These are phyloP conservation scores for Chouioia cunea DNA, from an alignment of 2,888 invertebrate species.

Conservation along the genomic window DNA sequence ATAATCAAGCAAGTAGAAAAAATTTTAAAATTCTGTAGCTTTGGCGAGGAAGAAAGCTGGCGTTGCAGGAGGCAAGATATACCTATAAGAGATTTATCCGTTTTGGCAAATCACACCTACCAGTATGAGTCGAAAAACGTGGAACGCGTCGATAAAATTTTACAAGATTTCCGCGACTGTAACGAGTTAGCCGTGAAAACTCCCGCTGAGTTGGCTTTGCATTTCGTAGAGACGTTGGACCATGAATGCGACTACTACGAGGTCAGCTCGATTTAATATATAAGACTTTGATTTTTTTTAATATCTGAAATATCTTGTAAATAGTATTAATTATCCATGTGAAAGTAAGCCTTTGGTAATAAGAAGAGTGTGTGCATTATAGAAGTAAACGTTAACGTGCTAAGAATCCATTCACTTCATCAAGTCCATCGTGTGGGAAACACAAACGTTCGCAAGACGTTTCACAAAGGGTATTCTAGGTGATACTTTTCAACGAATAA, in stretches of 20 bases:
- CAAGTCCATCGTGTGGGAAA: too few relatives aligned
- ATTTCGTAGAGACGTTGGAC: slow-evolving; percentile 2
- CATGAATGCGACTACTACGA: background rate
- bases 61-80: slow-evolving; percentile 4
- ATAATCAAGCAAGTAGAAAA: background rate
- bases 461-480: too few relatives aligned
- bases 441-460: too few relatives aligned
- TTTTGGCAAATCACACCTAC: slow-evolving; percentile 10
- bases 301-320: slow-evolving; percentile 2
- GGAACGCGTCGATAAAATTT: background rate
- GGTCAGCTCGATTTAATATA: too few relatives aligned
- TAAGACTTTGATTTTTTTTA: background rate
- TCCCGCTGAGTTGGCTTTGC: background rate
- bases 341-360: slow-evolving; percentile 31
- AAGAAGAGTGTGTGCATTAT: slow-evolving; percentile 7
- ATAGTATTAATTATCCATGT: background rate
- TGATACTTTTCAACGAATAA: too few relatives aligned
- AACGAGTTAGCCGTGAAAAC: background rate
- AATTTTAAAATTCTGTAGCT: background rate
- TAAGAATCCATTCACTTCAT: too few relatives aligned
- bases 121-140: slow-evolving; percentile 8
- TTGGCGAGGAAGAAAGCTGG: background rate
- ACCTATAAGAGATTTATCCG: slow-evolving; percentile 2
- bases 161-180: slow-evolving; percentile 4
- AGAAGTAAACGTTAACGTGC: too few relatives aligned